These are phyloP conservation scores for Furcula furcula DNA, from an alignment of 2,888 invertebrate species.

Conservation along the genomic window DNA sequence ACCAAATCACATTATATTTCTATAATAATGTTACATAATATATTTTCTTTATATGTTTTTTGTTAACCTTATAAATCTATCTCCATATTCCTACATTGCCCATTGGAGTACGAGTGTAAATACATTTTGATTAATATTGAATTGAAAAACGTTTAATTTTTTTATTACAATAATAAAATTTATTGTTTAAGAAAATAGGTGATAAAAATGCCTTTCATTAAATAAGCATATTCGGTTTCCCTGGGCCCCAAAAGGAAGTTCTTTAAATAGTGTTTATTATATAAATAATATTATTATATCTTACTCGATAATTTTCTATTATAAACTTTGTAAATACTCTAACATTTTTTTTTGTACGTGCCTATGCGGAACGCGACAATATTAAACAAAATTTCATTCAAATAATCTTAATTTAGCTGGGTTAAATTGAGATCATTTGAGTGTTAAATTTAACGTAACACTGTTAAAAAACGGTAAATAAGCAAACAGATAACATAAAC, in stretches of 20 bases:
- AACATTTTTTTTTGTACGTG: slow-evolving; percentile 39
- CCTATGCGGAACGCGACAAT: slow-evolving; percentile 32
- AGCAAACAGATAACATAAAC: background rate
- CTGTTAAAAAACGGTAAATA: slow-evolving; percentile 2
- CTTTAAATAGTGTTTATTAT: slow-evolving; percentile 35
- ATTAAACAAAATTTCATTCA: slow-evolving; percentile 35
- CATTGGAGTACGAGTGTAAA: slow-evolving; percentile 26
- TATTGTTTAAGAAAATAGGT: slow-evolving; percentile 63
- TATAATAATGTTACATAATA: slow-evolving; percentile 74
- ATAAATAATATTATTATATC: slow-evolving; percentile 49
- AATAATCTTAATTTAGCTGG: slow-evolving; percentile 73
- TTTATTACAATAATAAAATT: slow-evolving; percentile 53
- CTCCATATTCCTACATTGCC: slow-evolving; percentile 44
- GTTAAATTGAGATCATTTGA: slow-evolving; percentile 68
- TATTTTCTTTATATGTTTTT: slow-evolving; percentile 66
- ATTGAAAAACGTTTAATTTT: slow-evolving; percentile 50
- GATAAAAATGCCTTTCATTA: slow-evolving; percentile 43
- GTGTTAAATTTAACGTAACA: slow-evolving; percentile 19
- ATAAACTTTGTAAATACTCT: slow-evolving; percentile 52
- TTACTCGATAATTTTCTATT: slow-evolving; percentile 53
- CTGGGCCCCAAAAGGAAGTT: slow-evolving; percentile 63
- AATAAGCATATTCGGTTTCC: slow-evolving; percentile 39
- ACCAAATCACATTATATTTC: slow-evolving; percentile 82
- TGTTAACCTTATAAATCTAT: slow-evolving; percentile 55
- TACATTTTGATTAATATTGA: slow-evolving; percentile 42